These are phyloP conservation scores for Corythoichthys haematopterus DNA, from an alignment of 2,113 vertebrate species.

Conservation along the genomic window DNA sequence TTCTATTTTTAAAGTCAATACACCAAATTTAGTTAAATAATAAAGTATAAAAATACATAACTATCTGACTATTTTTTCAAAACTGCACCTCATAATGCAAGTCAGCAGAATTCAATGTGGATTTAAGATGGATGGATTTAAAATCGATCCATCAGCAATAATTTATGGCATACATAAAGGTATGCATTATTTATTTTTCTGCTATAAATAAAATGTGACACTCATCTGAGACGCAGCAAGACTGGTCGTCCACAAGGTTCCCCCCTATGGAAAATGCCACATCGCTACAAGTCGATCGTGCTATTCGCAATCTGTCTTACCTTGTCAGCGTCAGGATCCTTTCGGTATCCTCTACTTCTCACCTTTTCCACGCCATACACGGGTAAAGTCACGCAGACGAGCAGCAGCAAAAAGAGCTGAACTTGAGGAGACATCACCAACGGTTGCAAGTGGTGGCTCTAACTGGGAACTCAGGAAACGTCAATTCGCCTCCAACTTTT, in stretches of 20 bases:
- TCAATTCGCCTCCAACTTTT: constrained; percentile 21
- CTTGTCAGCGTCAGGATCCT: constrained; percentile 72
- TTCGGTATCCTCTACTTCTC: constrained; percentile 69
- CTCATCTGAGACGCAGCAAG: background rate
- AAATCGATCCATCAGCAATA: background rate
- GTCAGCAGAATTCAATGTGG: background rate
- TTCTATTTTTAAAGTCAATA: too few relatives aligned
- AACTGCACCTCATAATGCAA: background rate
- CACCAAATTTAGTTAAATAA: too few relatives aligned
- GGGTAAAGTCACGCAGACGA: constrained; percentile 58
- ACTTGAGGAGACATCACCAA: constrained; percentile 50
- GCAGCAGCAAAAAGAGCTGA: constrained; percentile 58
- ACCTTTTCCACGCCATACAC: constrained; percentile 65
- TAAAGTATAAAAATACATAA: constrained; percentile 1
- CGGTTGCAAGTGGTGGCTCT: background rate
- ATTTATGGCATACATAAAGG: background rate
- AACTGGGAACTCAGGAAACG: background rate
- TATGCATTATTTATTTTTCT: background rate
- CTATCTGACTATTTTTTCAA: constrained; percentile 17
- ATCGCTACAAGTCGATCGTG: background rate
- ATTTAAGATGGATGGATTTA: background rate
- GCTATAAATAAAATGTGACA: background rate
- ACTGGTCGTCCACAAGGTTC: background rate
- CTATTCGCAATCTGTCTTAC: constrained; percentile 46
- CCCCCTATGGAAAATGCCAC: background rate